A percentile compares a stretch with the other conserved stretches of the same genome.
These are phyloP conservation scores for Anas bernieri DNA, from an alignment of 2,797 vertebrate species.

Conservation along the genomic window DNA sequence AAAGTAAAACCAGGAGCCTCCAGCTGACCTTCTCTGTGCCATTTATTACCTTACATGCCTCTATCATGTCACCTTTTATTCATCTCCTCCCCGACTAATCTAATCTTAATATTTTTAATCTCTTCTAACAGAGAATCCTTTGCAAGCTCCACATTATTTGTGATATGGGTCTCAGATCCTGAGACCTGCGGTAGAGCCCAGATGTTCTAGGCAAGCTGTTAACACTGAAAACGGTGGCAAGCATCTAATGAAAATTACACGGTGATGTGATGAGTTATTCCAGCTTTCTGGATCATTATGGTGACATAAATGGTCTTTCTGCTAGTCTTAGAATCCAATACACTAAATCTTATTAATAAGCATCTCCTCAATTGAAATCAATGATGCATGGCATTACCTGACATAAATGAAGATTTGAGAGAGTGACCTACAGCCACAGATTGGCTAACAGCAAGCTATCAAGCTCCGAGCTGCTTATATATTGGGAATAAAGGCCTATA, in stretches of 20 bases:
- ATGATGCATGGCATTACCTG: not conserved
- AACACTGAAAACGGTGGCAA: not conserved
- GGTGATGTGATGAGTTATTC: not conserved
- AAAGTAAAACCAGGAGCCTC: not conserved
- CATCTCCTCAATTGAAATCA: not conserved
- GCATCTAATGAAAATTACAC: not conserved
- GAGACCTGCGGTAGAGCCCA: not conserved
- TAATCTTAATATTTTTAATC: constrained; percentile 1
- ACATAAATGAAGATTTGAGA: not conserved
- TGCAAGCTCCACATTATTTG: not conserved
- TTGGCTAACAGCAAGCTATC: not conserved
- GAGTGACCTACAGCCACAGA: not conserved
- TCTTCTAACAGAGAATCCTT: not conserved
- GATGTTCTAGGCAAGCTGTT: not conserved
- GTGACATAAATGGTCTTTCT: not conserved
- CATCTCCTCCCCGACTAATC: not conserved
- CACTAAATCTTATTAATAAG: constrained; percentile 3
- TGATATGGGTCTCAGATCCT: not conserved
- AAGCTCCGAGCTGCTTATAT: not conserved
- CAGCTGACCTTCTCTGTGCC: not conserved
- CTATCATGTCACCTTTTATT: not conserved
- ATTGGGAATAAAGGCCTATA: not conserved
- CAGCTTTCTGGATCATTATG: not conserved
- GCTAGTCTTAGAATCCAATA: not conserved
- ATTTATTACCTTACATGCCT: not conserved